phyloP scores from a whole-genome alignment of 92 coral and sea anemone genomes.

The Scolanthus callimorphus region DNA sequence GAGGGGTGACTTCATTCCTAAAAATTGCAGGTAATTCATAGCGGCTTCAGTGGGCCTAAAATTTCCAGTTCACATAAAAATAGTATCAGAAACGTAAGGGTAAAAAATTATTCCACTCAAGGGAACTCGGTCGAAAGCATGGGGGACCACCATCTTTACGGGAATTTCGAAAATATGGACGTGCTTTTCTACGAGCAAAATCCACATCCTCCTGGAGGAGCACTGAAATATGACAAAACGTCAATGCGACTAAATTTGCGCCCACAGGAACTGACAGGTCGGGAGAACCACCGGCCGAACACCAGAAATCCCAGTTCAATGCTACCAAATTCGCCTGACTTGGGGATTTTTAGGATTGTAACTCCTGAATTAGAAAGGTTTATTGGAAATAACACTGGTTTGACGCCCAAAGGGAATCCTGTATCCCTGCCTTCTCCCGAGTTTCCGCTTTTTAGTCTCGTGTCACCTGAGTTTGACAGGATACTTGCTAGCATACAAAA shows the following conservation, averaged over 20 bases:
- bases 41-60: conserved; percentile 76
- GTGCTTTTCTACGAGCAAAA: conserved; percentile 78
- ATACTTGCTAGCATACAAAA: conserved; percentile 85
- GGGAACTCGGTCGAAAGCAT: conserved; percentile 54
- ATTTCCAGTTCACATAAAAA: conserved; percentile 36
- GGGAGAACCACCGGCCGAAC: conserved; percentile 55
- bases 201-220: conserved; percentile 26
- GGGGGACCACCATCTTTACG: conserved; percentile 64
- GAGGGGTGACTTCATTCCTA: conserved; percentile 85
- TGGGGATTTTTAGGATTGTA: conserved; percentile 77
- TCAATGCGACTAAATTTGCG: conserved; percentile 65
- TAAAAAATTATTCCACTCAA: neutral
- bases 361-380: conserved; percentile 91
- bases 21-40: conserved; percentile 72
- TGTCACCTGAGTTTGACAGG: conserved; percentile 96
- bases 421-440: conserved; percentile 78
- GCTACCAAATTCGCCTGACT: conserved; percentile 73
- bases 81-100: neutral
- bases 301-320: conserved; percentile 35
- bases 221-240: conserved; percentile 68
- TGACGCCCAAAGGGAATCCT: conserved; percentile 70
- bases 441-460: conserved; percentile 77
- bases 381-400: conserved; percentile 81
- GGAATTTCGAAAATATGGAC: conserved; percentile 65
- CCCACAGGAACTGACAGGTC: conserved; percentile 47